Conservation (phyloP, 2,888 invertebrate species). For the Sphecodes monilicornis region DNA sequence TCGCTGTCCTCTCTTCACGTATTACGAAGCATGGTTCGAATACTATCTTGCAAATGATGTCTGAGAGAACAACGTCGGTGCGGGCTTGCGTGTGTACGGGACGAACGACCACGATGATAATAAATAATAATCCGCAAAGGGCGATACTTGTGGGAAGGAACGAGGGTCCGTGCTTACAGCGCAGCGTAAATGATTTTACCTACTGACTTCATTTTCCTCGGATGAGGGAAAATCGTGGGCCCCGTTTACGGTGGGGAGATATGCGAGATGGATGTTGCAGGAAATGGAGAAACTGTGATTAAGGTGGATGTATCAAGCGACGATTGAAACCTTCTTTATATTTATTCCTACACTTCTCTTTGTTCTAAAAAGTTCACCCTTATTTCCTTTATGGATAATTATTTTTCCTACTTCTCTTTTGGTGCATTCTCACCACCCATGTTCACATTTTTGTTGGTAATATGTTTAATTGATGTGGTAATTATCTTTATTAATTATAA, state of each 20-base stretch:
- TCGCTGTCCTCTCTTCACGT: not conserved
- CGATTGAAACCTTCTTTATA: not conserved
- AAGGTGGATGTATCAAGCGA: not conserved
- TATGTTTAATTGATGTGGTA: too few relatives aligned
- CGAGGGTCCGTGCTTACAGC: constrained; percentile 48
- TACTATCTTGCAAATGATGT: constrained; percentile 50
- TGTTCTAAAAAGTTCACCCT: not conserved
- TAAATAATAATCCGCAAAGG: constrained; percentile 80
- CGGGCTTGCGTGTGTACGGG: constrained; percentile 32
- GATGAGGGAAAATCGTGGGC: constrained; percentile 5
- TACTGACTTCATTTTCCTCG: constrained; percentile 65
- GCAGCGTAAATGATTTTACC: constrained; percentile 63
- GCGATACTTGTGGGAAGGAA: constrained; percentile 74
- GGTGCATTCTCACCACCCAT: too few relatives aligned
- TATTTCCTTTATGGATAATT: not conserved
- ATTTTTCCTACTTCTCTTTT: too few relatives aligned
- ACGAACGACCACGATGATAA: constrained; percentile 68
- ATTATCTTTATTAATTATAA: too few relatives aligned
- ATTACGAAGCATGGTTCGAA: constrained; percentile 6
- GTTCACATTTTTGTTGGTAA: too few relatives aligned
- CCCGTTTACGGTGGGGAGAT: not conserved
- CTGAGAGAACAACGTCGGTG: constrained; percentile 47
- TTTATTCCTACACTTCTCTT: not conserved
- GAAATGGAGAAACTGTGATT: not conserved
- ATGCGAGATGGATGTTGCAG: not conserved